Base-by-base conservation (phyloP, 1,140 invertebrate genomes). In the Papilio helenus region DNA sequence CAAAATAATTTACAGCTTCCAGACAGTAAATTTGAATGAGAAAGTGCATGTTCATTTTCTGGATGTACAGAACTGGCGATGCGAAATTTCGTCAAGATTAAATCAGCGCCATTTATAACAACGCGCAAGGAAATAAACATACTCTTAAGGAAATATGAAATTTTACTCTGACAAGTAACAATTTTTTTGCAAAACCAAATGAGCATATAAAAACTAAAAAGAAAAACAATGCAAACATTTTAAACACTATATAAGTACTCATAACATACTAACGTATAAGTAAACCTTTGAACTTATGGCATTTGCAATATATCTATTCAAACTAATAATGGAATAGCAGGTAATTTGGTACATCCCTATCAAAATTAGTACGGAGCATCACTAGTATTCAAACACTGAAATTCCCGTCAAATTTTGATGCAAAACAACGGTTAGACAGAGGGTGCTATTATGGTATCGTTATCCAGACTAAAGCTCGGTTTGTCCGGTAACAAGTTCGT, bases 21-120 rank as follows among this genome's bases (percentile, higher is more conserved):
- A 77, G 58, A 77, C 76, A 61, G 76, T 77, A 61, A 77, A 77
- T 77, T 77, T 77, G 34, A 77, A 77, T 77, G 76, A 77, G 76
- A 77, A 77, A 77, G 55, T 65, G 76, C 76, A 77, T 77, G 76
- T 65, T 77, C 58, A 77, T 77, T 77, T 77, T 77, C 76, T 65
- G 76, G 55, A 77, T 65, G 29, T 77, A 65, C 76, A 65, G 58
- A 44, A 65, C 61, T 65, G 51, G 76, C 55, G 76, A 58, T 55
- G 74, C 55, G 76, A 61, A 77, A 77, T 77, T 77, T 77, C 51
- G 76, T 65, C 76, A 77, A 77, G 58, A 77, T 65, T 61, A 77
- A 77, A 77, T 77, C 51, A 77, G 55, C 58, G 55, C 74, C 74
- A 76, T 76, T 76, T 76, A 58, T 58, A 76, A 76, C 51, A 76